Base-by-base conservation (phyloP, 2,888 invertebrate species). In the Troides aeacus region DNA sequence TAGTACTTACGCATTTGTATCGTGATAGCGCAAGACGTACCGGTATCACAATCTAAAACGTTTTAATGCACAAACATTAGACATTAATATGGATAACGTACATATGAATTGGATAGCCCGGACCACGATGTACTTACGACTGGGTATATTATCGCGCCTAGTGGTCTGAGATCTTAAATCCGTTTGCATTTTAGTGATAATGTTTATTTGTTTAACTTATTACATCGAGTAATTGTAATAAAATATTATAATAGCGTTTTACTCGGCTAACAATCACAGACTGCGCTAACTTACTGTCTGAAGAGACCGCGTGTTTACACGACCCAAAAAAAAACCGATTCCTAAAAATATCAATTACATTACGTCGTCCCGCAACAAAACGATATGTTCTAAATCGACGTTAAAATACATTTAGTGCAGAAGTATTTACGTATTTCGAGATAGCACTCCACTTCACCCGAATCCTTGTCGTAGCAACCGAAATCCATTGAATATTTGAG, bases 391-490 rank as follows among this genome's bases (percentile, higher is more conserved):
- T 84, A 83, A 84, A 87, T 83, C 79, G 81, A 82, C 81, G 84
- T 80, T 73, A 68, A 73, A 82, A 83, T 84, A 81, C 83, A 84
- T 84, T 85, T 84, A 87, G 83, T 82, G 77, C 86, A 88, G 88
- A 85, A 81, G 83, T 89, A 93, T 94, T 94, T 93, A 94, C 94
- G 93, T 92, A 94, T 94, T 93, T 95, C 95, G 81, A 95, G 88
- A 93, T 94, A 95, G 90, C 94, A 94, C 92, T 95, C 95, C 89
- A 94, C 91, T 85, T 95, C 94, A 77, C 95, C 95, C 72, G 95
- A 95, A 79, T 94, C 94, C 83, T 94, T 95, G 88, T 94, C 93
- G 84, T 93, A 89, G 88, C 94, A 94, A 82, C 94, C 94, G 87
- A 93, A 94, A 90, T 94, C 94, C 94, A 95, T 94, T 86, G 81